Conservation (phyloP, 2,113 vertebrate genomes). For the Heterotis niloticus region DNA sequence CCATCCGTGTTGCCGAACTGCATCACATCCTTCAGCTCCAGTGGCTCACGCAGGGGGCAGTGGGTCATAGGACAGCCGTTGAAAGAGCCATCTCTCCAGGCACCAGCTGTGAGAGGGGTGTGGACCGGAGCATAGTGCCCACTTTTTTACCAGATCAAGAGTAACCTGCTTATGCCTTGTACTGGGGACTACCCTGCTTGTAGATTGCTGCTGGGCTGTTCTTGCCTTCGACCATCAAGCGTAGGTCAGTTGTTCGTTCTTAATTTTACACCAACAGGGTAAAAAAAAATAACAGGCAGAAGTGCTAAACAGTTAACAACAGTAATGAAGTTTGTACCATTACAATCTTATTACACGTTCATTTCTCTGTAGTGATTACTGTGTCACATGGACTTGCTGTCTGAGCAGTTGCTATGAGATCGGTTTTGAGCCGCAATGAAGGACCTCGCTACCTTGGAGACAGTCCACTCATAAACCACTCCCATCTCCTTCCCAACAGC, state of each 20-base stretch:
- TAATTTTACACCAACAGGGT: too few relatives aligned
- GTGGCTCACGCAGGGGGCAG: background rate
- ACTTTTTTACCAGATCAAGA: background rate
- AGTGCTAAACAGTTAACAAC: background rate
- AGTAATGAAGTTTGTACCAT: too few relatives aligned
- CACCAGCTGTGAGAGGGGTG: background rate
- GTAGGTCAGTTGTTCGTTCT: background rate
- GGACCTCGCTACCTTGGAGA: background rate
- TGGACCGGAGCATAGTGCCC: background rate
- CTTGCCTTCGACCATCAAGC: too few relatives aligned
- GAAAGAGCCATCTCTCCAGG: background rate
- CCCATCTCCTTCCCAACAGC: background rate
- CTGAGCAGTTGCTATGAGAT: background rate
- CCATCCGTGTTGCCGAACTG: background rate
- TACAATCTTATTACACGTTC: background rate
- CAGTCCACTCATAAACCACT: background rate
- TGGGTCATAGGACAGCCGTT: background rate
- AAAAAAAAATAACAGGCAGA: background rate
- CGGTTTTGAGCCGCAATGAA: background rate
- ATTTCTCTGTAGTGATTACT: background rate
- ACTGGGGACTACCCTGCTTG: background rate
- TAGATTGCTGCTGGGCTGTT: background rate
- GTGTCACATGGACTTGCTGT: background rate
- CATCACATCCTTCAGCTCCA: background rate
- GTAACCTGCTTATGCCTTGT: conserved; percentile 16